These are phyloP conservation scores for Echinarachnius parma DNA, from an alignment of 53 echinoderm and acorn worm species.

Conservation along the genomic window DNA sequence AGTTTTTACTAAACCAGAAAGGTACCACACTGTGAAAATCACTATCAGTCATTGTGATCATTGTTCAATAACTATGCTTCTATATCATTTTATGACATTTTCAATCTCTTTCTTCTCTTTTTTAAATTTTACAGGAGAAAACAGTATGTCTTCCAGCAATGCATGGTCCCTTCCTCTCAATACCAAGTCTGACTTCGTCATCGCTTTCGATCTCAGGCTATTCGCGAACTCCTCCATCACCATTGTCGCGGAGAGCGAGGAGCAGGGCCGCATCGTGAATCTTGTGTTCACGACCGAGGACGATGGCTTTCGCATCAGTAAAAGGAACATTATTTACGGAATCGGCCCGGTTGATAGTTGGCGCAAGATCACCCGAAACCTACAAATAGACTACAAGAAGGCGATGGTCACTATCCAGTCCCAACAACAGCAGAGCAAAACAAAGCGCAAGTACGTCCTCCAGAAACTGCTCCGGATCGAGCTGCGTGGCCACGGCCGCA, in stretches of 20 bases:
- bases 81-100: no score
- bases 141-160: conserved; percentile 30
- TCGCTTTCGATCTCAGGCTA: conserved; percentile 79
- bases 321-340: conserved; percentile 62
- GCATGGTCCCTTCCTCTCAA: conserved; percentile 53
- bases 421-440: neutral
- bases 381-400: conserved; percentile 46
- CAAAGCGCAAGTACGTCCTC: conserved; percentile 28
- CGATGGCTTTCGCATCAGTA: conserved; percentile 65
- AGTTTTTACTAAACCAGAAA: no score
- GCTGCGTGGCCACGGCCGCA: conserved; percentile 75
- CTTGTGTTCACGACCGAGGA: conserved; percentile 66
- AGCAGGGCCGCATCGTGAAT: conserved; percentile 63
- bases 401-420: neutral
- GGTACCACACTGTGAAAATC: no score
- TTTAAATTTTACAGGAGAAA: conserved; percentile 15
- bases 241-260: conserved; percentile 80
- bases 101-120: neutral
- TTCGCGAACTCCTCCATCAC: conserved; percentile 71
- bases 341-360: conserved; percentile 68
- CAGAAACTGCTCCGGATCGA: conserved; percentile 67
- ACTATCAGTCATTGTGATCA: no score
- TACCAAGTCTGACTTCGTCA: conserved; percentile 59
- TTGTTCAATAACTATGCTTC: no score
- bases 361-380: conserved; percentile 80